Evolutionary conservation across 2,888 invertebrate species (phyloP).

Genomic region (Fragum whitleyi): DNA sequence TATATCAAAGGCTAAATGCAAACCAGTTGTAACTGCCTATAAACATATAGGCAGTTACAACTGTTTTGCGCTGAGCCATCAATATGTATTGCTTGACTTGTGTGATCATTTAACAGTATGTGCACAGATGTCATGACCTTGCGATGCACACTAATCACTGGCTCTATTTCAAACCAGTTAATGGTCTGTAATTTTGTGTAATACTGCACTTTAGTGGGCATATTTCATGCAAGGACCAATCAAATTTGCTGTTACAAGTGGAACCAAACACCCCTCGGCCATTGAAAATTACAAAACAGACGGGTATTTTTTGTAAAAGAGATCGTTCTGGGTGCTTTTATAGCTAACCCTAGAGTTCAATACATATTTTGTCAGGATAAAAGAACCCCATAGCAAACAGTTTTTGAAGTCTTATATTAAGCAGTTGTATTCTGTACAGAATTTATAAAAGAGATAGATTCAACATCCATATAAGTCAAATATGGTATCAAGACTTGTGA

Average conservation of each 20-base stretch:
- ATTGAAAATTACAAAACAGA: constrained; percentile 11
- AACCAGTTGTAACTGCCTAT: not conserved
- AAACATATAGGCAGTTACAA: not conserved
- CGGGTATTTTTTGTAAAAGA: not conserved
- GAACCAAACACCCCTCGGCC: not conserved
- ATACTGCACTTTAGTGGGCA: constrained; percentile 10
- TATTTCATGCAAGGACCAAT: constrained; percentile 5
- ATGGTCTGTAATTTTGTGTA: constrained; percentile 24
- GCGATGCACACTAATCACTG: constrained; percentile 26
- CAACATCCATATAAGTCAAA: no score
- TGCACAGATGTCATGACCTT: constrained; percentile 31
- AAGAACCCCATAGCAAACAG: not conserved
- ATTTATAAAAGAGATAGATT: no score
- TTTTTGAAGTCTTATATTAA: no score
- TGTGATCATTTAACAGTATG: constrained; percentile 32
- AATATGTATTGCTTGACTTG: constrained; percentile 13
- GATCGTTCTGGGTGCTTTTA: constrained; percentile 4
- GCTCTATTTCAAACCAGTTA: not conserved
- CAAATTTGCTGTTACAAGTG: constrained; percentile 1
- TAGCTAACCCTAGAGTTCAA: constrained; percentile 5
- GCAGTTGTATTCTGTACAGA: no score
- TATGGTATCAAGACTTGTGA: no score
- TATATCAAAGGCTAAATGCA: not conserved
- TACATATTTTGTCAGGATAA: no score
- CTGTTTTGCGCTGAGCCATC: no score